Evolutionary conservation across 1,140 invertebrate genomes (phyloP).

Genomic region (Lepidurus packardi): DNA sequence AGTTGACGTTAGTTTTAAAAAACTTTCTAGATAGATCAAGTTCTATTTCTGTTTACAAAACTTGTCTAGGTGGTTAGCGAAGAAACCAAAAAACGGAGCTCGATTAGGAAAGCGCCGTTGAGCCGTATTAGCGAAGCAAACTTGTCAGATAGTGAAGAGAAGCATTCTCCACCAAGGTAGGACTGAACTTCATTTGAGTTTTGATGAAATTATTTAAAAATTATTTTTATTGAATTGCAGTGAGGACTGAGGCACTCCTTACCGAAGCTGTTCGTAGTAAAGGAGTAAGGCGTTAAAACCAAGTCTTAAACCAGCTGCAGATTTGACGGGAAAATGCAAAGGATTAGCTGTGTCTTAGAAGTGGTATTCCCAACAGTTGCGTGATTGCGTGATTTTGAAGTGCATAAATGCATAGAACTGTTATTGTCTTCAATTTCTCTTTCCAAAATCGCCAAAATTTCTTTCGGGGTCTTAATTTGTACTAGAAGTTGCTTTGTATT

Average conservation of each 20-base stretch:
- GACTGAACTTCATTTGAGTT: neutral
- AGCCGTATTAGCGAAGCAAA: slow-evolving; percentile 29
- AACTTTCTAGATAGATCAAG: neutral
- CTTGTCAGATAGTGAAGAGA: slow-evolving; percentile 28
- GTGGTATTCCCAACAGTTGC: neutral
- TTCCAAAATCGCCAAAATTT: neutral
- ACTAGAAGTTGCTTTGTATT: too few relatives aligned
- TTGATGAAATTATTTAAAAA: neutral
- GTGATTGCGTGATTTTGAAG: neutral
- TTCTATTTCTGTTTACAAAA: too few relatives aligned
- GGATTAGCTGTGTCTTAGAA: neutral
- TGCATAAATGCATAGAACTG: slow-evolving; percentile 9
- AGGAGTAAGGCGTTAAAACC: neutral
- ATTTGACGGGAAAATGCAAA: neutral
- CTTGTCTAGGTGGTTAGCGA: neutral
- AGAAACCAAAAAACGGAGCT: neutral
- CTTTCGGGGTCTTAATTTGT: neutral
- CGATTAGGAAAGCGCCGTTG: slow-evolving; percentile 27
- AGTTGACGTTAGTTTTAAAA: neutral
- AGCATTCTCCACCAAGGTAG: neutral
- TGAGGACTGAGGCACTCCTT: neutral
- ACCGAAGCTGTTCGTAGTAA: neutral
- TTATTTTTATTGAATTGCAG: neutral
- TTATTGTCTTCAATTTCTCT: neutral
- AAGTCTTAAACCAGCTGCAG: neutral